These are phyloP conservation scores for Crypturellus tataupa DNA, from an alignment of 2,797 vertebrate genomes.

Conservation along the genomic window DNA sequence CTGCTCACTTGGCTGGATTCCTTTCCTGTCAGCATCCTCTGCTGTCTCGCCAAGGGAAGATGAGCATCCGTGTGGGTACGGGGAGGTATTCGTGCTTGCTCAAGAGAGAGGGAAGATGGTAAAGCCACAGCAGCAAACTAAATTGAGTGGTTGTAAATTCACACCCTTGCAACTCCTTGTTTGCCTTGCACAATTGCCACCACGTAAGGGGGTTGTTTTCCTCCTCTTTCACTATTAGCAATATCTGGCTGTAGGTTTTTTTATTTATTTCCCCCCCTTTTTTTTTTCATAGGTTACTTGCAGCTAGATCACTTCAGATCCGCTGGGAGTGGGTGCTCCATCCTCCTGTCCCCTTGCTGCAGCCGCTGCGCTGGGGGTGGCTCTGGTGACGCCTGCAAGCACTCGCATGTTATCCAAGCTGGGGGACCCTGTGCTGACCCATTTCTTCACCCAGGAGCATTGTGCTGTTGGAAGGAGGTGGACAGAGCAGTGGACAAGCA, in stretches of 20 bases:
- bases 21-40: conserved; percentile 16
- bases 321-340: accelerated
- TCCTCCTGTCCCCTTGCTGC: neutral
- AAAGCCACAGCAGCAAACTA: neutral
- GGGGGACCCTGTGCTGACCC: neutral
- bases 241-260: neutral
- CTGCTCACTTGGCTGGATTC: neutral
- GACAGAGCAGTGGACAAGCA: neutral
- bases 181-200: neutral
- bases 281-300: neutral
- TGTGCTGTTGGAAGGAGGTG: neutral
- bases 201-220: neutral
- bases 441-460: neutral
- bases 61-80: neutral
- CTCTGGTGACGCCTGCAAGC: neutral
- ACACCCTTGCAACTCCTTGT: neutral
- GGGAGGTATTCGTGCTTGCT: neutral
- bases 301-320: neutral
- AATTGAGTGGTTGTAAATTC: neutral
- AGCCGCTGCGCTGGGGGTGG: neutral
- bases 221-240: neutral
- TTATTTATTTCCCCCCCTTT: neutral
- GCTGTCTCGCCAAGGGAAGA: conserved; percentile 21
- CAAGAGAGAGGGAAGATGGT: neutral
- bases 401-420: neutral